Evolutionary conservation across 1,140 invertebrate species (phyloP).

Genomic region (Drosophila tsacasi): DNA sequence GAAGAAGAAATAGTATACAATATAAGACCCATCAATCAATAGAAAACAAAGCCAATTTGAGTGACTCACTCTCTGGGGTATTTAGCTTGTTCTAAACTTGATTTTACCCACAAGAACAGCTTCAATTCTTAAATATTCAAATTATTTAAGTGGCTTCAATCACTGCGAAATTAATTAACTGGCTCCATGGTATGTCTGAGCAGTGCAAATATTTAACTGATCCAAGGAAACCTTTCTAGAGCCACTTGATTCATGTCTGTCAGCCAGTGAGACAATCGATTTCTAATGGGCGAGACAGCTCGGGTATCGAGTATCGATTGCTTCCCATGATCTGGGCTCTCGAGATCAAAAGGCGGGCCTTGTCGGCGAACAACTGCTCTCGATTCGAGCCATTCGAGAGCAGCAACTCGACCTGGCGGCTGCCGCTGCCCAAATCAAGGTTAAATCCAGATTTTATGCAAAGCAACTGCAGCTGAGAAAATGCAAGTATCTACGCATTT

Average conservation of each 20-base stretch:
- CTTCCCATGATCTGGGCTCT: slow-evolving; percentile 29
- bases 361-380: slow-evolving; percentile 10
- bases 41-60: no score
- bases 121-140: not conserved
- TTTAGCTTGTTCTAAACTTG: not conserved
- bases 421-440: slow-evolving; percentile 31
- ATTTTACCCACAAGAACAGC: not conserved
- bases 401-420: slow-evolving; percentile 13
- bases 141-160: not conserved
- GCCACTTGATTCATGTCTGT: slow-evolving; percentile 30
- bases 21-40: not conserved
- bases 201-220: not conserved
- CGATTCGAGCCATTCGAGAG: slow-evolving; percentile 16
- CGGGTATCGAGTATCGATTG: slow-evolving; percentile 19
- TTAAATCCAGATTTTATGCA: slow-evolving; percentile 53
- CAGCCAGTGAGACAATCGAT: slow-evolving; percentile 14
- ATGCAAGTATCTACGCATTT: slow-evolving; percentile 51
- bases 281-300: slow-evolving; percentile 28
- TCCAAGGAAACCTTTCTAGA: slow-evolving; percentile 10
- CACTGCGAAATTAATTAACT: not conserved
- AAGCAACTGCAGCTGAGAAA: slow-evolving; percentile 45
- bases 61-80: not conserved
- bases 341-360: not conserved
- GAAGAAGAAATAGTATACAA: not conserved
- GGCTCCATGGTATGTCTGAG: not conserved